These are phyloP conservation scores for Nothocercus julius DNA, from an alignment of 2,113 vertebrate species.

Conservation along the genomic window DNA sequence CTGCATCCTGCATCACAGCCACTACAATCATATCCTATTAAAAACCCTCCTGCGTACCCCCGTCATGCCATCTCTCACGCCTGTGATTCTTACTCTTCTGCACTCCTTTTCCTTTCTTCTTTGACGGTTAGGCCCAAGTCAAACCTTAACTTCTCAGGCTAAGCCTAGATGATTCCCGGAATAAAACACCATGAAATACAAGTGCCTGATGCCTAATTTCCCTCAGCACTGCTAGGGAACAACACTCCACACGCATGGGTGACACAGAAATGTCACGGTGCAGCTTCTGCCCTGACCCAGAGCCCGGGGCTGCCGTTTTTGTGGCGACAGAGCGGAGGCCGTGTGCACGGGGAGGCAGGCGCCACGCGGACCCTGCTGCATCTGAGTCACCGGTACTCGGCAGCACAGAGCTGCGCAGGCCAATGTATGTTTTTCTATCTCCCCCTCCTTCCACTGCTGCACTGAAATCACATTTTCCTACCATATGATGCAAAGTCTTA, in stretches of 20 bases:
- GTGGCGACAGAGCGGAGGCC: neutral
- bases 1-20: neutral
- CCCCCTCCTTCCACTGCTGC: conserved; percentile 40
- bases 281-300: neutral
- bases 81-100: neutral
- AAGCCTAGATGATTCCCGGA: accelerated
- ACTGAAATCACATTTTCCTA: conserved; percentile 79
- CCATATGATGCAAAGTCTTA: conserved; percentile 62
- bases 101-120: neutral
- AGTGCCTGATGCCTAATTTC: neutral
- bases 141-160: neutral
- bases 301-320: neutral
- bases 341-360: conserved; percentile 34
- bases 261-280: neutral
- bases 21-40: neutral
- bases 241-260: accelerated
- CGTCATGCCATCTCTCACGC: neutral
- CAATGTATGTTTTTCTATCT: conserved; percentile 43
- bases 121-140: neutral
- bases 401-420: conserved; percentile 22
- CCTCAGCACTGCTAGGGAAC: neutral
- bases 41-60: neutral
- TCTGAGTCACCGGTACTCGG: conserved; percentile 69
- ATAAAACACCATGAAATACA: neutral
- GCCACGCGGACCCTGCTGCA: conserved; percentile 58